These are phyloP conservation scores for Lathronympha strigana DNA, from an alignment of 2,888 invertebrate species.

Conservation along the genomic window DNA sequence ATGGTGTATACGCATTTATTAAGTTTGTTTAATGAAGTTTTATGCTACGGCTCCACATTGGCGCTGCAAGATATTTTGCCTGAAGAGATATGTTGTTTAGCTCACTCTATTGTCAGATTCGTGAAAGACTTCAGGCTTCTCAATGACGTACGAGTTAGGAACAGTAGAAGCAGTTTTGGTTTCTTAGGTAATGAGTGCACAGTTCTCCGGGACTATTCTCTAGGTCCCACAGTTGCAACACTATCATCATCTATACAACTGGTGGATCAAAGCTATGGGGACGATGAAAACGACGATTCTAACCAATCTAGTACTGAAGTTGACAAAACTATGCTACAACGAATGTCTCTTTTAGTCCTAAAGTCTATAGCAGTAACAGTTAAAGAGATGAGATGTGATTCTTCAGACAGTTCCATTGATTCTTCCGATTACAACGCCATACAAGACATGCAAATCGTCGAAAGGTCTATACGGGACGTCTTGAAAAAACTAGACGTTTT, in stretches of 20 bases:
- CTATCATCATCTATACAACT: conserved; percentile 71
- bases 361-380: conserved; percentile 96
- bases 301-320: conserved; percentile 80
- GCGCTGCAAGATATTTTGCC: conserved; percentile 94
- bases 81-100: conserved; percentile 94
- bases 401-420: conserved; percentile 92
- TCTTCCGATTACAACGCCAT: conserved; percentile 94
- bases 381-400: conserved; percentile 94
- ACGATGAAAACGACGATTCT: conserved; percentile 69
- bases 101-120: conserved; percentile 93
- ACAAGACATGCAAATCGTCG: conserved; percentile 95
- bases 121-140: conserved; percentile 93
- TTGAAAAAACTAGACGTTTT: conserved; percentile 92
- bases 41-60: conserved; percentile 95
- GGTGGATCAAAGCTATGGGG: conserved; percentile 78
- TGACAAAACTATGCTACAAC: conserved; percentile 92
- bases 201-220: conserved; percentile 66
- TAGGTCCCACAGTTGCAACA: conserved; percentile 67
- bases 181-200: conserved; percentile 76
- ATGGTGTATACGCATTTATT: conserved; percentile 93
- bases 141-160: conserved; percentile 80
- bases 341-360: conserved; percentile 93
- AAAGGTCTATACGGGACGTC: conserved; percentile 93
- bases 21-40: conserved; percentile 93
- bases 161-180: conserved; percentile 74